Evolutionary conservation across 2,888 invertebrate species (phyloP), one percentile per base, ranked within the genome.

Genomic region (Cyrtodaria siliqua): DNA sequence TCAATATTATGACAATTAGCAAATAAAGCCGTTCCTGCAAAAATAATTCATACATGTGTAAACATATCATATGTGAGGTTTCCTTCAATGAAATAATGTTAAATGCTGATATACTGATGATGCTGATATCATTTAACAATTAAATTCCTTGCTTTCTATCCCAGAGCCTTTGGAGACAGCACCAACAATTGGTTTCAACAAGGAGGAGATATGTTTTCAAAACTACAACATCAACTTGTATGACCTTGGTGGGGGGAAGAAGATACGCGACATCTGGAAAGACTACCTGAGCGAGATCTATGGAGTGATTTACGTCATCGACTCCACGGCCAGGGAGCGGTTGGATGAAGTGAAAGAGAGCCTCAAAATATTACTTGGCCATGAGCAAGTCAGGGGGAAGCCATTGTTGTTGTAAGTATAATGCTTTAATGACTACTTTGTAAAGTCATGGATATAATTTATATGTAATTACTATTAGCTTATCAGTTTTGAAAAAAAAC

Each of bases 231-330:
- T 98, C 55, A 95, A 95, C 60, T 94, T 97, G 83, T 98, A 97
- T 77, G 93, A 93, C 75, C 86, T 93, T 26, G 93, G 93, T n/a
- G 93, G 99, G 0, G 99, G 99, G 92, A 96, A 96, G 91, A 98
- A 98, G 92, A 94, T 99, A 24, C 98, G 99, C 90, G 97, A 97
- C 14, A 94, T 99, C 20, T 99, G 99, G 99, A 98, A 98, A 92
- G 90, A 97, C 96, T 99, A 99, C 93, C 98, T 98, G 94, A 97
- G 97, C 75, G 99, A 99, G 94, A 97, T 97, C 59, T 98, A 99
- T 94, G 99, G 97, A 42, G 95, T 99, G 26, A 97, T 99, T 87
- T 99, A 98, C 93, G 97, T 99, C 83, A 96, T 99, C 60, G 99
- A 99, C 93, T 98, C 99, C 1, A 97, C 97, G 68, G 98, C 98